Base-by-base conservation (phyloP, 2,797 vertebrate species). In the Ctenosaura bakeri region DNA sequence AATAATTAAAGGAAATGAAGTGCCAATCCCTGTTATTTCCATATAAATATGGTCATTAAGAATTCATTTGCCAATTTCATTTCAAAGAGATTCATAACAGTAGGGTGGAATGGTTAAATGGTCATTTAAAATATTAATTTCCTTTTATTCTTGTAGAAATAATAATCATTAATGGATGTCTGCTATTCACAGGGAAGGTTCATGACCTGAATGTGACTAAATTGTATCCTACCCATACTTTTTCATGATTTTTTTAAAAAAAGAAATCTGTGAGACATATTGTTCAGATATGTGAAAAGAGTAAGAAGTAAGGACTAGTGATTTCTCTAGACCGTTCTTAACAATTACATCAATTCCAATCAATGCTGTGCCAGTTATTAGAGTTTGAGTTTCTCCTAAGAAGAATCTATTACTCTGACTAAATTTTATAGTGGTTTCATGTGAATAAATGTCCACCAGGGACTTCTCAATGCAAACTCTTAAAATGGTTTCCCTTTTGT, bases 381-480 rank as follows among this genome's bases (percentile, higher is more conserved):
- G 16, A 83, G 92, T 90, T 69, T 90, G 85, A 79, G 74, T 78
- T 46, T 90, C 90, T 82, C 85, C 38, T 56, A 13, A 91, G 90
- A 89, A 89, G 73, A 92, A 62, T 69, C 1, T 93, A 83, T 69
- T 76, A 89, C 26, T 84, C 32, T 26, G 83, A 91, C 24, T 56
- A 89, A 93, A 69, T 76, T 88, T 46, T 71, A 35, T 14, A 78
- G 81, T 76, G 29, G 69, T 91, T 89, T 93, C 90, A 92, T 91
- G 88, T 93, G 91, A 78, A 90, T 64, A 93, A 90, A 90, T 82
- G 89, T 79, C 38, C 93, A 90, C 91, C 90, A 90, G 69, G 86
- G 46, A 91, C 86, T 92, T 87, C 4, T 4, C 26, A 87, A 85
- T 88, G 62, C 3, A 90, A 78, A 80, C 38, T 73, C 50, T 74